These are phyloP conservation scores for Erinaceus europaeus DNA, from an alignment of 2,113 vertebrate species.

Conservation along the genomic window DNA sequence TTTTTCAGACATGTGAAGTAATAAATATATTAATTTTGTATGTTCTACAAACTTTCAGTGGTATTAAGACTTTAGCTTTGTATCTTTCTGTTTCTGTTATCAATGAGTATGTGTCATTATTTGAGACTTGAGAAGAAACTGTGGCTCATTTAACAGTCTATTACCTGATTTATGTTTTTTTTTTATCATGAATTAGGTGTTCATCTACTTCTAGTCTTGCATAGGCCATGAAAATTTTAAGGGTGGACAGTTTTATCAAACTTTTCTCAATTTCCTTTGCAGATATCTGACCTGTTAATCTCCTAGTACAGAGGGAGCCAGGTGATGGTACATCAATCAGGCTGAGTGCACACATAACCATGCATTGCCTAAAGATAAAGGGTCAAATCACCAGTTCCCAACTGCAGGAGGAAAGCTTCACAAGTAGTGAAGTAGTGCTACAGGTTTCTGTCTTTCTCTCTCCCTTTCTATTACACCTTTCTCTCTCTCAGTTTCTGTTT, in stretches of 20 bases:
- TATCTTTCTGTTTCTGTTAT: neutral
- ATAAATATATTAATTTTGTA: neutral
- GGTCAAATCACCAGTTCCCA: too few species aligned
- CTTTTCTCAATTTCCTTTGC: neutral
- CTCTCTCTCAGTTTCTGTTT: too few species aligned
- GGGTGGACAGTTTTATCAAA: neutral
- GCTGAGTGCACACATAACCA: too few species aligned
- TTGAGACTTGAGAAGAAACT: neutral
- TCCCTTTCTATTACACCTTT: too few species aligned
- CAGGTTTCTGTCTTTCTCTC: too few species aligned
- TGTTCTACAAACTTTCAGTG: slow-evolving; percentile 17
- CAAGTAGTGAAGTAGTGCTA: too few species aligned
- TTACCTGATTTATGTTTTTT: neutral
- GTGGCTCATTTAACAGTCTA: neutral
- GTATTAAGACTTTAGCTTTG: slow-evolving; percentile 2
- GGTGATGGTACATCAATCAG: too few species aligned
- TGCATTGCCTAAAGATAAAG: too few species aligned
- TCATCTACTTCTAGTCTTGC: neutral
- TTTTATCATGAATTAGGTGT: neutral
- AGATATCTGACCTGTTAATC: neutral
- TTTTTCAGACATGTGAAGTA: neutral
- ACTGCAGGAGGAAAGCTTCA: too few species aligned
- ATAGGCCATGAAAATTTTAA: neutral
- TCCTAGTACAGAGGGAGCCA: too few species aligned
- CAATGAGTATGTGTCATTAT: slow-evolving; percentile 1